Conservation (phyloP, 1,140 invertebrate genomes). For the Cephus cinctus region DNA sequence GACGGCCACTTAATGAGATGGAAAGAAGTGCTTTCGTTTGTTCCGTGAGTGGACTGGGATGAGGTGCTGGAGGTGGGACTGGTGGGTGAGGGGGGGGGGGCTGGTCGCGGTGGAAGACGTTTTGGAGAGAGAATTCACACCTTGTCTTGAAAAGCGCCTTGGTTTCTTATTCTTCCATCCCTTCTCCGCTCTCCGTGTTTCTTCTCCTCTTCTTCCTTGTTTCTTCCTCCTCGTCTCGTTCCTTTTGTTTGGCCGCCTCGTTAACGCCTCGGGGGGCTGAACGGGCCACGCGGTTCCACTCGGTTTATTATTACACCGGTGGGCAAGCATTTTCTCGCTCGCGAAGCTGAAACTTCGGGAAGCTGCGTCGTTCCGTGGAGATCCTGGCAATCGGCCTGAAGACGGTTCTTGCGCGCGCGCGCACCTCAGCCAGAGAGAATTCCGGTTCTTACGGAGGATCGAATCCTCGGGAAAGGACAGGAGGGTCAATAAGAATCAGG, state of each 20-base stretch:
- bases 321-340: neutral
- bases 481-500: conserved; percentile 11
- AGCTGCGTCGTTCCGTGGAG: too few relatives aligned
- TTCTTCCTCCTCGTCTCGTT: conserved; percentile 17
- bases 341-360: neutral
- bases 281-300: neutral
- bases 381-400: conserved; percentile 8
- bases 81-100: conserved; percentile 27
- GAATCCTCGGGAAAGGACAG: neutral
- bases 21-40: conserved; percentile 30
- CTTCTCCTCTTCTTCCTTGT: conserved; percentile 24
- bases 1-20: conserved; percentile 30
- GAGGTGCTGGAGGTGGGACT: conserved; percentile 19
- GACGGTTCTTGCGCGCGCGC: neutral
- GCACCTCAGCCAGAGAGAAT: neutral
- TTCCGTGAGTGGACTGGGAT: conserved; percentile 19
- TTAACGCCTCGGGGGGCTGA: conserved; percentile 40
- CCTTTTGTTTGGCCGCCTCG: conserved; percentile 37
- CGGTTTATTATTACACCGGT: conserved; percentile 1
- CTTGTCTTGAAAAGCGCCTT: conserved; percentile 35
- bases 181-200: conserved; percentile 15
- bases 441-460: neutral
- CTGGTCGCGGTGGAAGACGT: too few relatives aligned
- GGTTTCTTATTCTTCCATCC: conserved; percentile 14
- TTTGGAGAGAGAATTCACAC: conserved; percentile 37